These are phyloP conservation scores for Lasioglossum calceatum DNA, from an alignment of 2,888 invertebrate species.

Conservation along the genomic window DNA sequence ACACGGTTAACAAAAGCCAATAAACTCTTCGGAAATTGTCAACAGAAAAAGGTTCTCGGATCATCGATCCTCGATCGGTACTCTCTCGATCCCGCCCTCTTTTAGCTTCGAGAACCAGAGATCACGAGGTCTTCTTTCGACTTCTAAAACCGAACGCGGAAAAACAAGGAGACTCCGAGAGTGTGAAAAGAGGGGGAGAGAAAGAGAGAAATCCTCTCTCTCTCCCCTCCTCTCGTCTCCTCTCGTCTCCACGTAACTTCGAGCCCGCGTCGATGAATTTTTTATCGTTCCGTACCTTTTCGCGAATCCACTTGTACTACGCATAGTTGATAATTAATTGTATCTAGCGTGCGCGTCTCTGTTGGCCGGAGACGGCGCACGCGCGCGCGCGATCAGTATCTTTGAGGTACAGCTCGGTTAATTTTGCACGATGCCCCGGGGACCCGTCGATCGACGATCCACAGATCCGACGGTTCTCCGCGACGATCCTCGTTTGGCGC, in stretches of 20 bases:
- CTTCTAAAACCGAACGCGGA: constrained; percentile 2
- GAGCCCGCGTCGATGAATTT: constrained; percentile 47
- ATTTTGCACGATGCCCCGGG: constrained; percentile 38
- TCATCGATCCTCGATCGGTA: not conserved
- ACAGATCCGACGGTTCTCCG: constrained; percentile 13
- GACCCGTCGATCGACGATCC: constrained; percentile 6
- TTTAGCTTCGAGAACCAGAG: constrained; percentile 6
- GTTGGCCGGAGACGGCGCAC: constrained; percentile 16
- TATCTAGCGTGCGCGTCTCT: constrained; percentile 48
- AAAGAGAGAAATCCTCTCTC: not conserved
- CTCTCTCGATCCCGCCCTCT: constrained; percentile 4
- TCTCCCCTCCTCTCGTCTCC: constrained; percentile 23
- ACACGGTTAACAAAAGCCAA: not conserved
- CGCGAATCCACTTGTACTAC: constrained; percentile 48
- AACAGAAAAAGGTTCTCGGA: not conserved
- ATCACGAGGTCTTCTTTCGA: not conserved
- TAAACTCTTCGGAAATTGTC: not conserved
- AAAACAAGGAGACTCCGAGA: not conserved
- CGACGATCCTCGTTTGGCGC: not conserved
- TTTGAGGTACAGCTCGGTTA: constrained; percentile 57
- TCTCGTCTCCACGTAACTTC: constrained; percentile 48
- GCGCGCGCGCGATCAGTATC: constrained; percentile 47
- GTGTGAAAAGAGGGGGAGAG: too few relatives aligned
- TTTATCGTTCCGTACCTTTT: constrained; percentile 57
- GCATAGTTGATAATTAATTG: constrained; percentile 38